Percentiles rank a stretch among this genome's conserved stretches.
Evolutionary conservation across 2,113 vertebrate species (phyloP).

Genomic region (Diphyllodes magnificus): DNA sequence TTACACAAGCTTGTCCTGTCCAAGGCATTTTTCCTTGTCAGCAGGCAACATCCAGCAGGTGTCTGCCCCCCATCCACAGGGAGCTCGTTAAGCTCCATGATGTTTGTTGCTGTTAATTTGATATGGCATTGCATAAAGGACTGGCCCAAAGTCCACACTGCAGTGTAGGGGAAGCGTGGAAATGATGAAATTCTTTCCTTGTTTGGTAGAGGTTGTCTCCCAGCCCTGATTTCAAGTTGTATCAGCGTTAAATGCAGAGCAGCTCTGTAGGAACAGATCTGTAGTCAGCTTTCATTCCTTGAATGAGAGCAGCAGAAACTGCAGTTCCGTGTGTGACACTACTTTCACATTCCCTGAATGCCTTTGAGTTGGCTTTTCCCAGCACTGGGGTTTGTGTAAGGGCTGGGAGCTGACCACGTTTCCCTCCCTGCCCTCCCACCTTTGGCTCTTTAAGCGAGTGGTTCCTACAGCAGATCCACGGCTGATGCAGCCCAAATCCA

Average conservation of each 20-base stretch:
- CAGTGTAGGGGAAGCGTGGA: neutral
- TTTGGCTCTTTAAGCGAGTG: neutral
- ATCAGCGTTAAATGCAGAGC: neutral
- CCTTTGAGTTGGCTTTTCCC: neutral
- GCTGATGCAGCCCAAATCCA: neutral
- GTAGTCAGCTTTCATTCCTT: neutral
- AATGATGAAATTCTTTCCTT: neutral
- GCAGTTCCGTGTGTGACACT: neutral
- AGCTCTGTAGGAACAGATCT: neutral
- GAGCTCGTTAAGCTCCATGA: neutral
- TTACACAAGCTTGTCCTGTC: neutral
- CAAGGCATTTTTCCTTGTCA: neutral
- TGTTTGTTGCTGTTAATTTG: slow-evolving; percentile 17
- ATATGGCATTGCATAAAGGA: neutral
- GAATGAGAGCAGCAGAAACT: neutral
- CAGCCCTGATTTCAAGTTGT: neutral
- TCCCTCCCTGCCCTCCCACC: neutral
- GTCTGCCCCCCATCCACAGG: neutral
- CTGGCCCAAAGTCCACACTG: neutral
- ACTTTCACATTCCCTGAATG: neutral
- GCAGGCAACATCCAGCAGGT: neutral
- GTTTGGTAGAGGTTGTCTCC: neutral
- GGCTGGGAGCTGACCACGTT: accelerated
- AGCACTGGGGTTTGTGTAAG: neutral
- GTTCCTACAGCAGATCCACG: neutral